Conservation (phyloP, 2,113 vertebrate species). For the Ptilonorhynchus violaceus region DNA sequence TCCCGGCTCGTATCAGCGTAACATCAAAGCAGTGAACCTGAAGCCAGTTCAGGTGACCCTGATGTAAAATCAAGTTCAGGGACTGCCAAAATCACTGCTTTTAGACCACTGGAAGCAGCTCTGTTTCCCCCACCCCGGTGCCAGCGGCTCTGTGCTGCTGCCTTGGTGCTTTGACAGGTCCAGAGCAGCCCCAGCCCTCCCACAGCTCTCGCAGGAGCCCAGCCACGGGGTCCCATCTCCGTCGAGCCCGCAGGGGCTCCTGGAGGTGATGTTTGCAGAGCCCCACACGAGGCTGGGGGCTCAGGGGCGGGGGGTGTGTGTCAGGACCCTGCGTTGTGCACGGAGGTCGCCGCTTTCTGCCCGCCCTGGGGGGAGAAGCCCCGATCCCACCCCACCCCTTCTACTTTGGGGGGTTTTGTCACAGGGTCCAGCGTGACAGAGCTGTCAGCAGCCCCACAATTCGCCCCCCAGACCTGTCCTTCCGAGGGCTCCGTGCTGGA, state of each 20-base stretch:
- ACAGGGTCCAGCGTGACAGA: accelerated
- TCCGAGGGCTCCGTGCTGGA: background rate
- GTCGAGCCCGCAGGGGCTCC: background rate
- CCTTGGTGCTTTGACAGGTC: background rate
- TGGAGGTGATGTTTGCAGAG: background rate
- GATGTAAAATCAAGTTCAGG: background rate
- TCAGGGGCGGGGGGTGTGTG: background rate
- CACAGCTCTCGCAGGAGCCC: background rate
- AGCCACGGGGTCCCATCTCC: background rate
- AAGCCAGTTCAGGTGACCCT: background rate
- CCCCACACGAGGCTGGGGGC: accelerated
- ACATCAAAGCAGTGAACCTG: background rate
- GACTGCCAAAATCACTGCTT: background rate
- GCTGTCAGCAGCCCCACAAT: background rate
- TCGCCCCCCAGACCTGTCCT: background rate
- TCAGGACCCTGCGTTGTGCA: background rate
- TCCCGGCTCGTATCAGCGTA: background rate
- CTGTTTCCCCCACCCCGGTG: accelerated
- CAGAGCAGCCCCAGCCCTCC: background rate
- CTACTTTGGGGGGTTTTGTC: background rate
- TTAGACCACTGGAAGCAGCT: background rate
- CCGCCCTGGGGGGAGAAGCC: background rate
- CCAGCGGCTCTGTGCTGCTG: background rate
- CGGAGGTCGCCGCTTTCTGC: background rate
- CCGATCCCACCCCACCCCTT: background rate